A percentile compares a stretch with the other conserved stretches of the same genome.
phyloP scores from a whole-genome alignment of 2,888 invertebrate species.

The Neoitamus cyanurus region DNA sequence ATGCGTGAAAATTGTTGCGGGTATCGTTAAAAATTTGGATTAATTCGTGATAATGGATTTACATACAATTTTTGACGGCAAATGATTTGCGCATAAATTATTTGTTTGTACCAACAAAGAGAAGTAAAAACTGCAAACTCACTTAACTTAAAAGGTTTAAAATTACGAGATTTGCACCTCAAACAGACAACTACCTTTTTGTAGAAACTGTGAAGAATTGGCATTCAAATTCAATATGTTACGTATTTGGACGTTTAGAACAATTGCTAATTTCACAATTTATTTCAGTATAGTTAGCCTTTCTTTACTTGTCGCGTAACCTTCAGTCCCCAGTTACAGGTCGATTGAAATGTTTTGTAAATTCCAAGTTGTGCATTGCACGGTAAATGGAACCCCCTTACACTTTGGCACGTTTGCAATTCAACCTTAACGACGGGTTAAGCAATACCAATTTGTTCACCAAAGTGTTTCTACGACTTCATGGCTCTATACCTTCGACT shows the following conservation, averaged over 20 bases:
- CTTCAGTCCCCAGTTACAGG: not conserved
- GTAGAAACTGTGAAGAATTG: not conserved
- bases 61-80: too few species aligned
- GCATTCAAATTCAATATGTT: not conserved
- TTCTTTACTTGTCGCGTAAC: not conserved
- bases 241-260: not conserved
- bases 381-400: not conserved
- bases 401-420: not conserved
- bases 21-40: too few species aligned
- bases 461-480: not conserved
- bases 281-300: not conserved
- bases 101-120: too few species aligned
- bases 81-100: too few species aligned
- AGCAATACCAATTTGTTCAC: conserved; percentile 1
- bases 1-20: too few species aligned
- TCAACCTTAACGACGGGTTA: not conserved
- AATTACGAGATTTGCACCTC: not conserved
- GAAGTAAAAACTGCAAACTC: too few species aligned
- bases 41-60: too few species aligned
- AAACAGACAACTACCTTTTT: not conserved
- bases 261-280: not conserved
- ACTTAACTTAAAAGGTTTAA: too few species aligned
- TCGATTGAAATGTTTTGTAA: not conserved
- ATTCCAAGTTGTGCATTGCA: not conserved
- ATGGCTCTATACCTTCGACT: not conserved